Evolutionary conservation across 2,797 vertebrate genomes (phyloP).

Genomic region (Lateolabrax maculatus): DNA sequence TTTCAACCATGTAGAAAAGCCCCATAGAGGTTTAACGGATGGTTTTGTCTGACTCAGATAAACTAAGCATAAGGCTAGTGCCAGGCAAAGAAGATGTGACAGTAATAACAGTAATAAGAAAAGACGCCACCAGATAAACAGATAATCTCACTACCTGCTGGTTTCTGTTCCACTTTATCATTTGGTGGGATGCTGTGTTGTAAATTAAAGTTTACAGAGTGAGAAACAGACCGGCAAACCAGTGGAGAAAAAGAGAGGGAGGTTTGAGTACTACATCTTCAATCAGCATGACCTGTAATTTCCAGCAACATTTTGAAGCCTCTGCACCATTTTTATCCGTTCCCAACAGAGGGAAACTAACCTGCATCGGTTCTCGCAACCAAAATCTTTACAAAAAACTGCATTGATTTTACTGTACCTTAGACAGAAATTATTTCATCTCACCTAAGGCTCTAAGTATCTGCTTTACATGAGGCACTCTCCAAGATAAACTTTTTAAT

Average conservation of each 20-base stretch:
- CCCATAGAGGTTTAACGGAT: constrained; percentile 62
- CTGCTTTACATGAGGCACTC: constrained; percentile 48
- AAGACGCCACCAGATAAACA: constrained; percentile 56
- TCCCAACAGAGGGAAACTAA: constrained; percentile 27
- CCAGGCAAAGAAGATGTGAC: constrained; percentile 37
- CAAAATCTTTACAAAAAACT: constrained; percentile 28
- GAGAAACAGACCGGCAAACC: constrained; percentile 5
- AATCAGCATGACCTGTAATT: constrained; percentile 42
- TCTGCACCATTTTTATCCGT: background rate
- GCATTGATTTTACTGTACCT: constrained; percentile 51
- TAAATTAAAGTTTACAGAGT: constrained; percentile 50
- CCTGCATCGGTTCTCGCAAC: constrained; percentile 21
- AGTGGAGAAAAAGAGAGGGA: background rate
- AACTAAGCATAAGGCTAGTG: constrained; percentile 31
- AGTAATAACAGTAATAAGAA: constrained; percentile 53
- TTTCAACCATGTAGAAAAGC: constrained; percentile 57
- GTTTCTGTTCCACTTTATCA: constrained; percentile 44
- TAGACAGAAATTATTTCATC: constrained; percentile 44
- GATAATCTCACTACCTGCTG: constrained; percentile 35
- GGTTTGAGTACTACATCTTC: constrained; percentile 14
- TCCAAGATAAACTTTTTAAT: constrained; percentile 68
- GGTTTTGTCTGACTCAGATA: constrained; percentile 65
- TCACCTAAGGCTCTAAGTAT: constrained; percentile 52
- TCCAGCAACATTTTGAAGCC: constrained; percentile 32
- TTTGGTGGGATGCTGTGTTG: constrained; percentile 9